Base-by-base conservation (phyloP, 2,888 invertebrate genomes). In the Caenorhabditis sp. region DNA sequence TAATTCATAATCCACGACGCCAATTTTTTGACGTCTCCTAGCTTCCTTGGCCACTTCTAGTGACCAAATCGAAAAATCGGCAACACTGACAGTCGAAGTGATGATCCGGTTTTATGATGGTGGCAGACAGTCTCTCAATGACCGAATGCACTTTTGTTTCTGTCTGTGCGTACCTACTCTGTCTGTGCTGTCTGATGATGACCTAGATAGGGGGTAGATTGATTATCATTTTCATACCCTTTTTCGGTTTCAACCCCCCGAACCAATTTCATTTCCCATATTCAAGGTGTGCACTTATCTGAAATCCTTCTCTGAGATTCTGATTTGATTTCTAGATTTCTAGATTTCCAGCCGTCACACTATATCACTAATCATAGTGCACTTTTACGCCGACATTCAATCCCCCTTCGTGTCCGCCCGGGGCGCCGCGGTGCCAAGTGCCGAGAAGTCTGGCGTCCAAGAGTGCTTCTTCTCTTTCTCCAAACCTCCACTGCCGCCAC, bases 301-400 rank as follows among this genome's bases (percentile, higher is more conserved):
- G 24, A 24, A 54, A 54, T 26, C 14, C 14, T n/a, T n/a, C n/a
- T n/a, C 12, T 7, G n/a, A 19, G n/a, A n/a, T 49, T 49, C 49
- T 49, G 54, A 54, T 68, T 49, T 68, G 54, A 68, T 68, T 35
- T 35, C 51, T 38, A 63, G 26, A n/a, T n/a, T 28, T 19, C 49
- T 35, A 51, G n/a, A n/a, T n/a, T 51, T 35, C 41, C 8, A 22
- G 26, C 49, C 19, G 41, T 63, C 24, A n/a, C n/a, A n/a, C n/a
- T n/a, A n/a, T n/a, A 24, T 19, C 24, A 68, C n/a, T 68, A 51
- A 49, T 64, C 66, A 51, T 31, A 26, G 24, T 68, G 68, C 16
- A 68, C 68, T 68, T n/a, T 31, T 61, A 47, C 19, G n/a, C n/a
- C 19, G 26, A n/a, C 61, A 73, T 59, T 72, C 59, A 59, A 72